These are phyloP conservation scores for Sceloporus undulatus DNA, from an alignment of 2,113 vertebrate species.

Conservation along the genomic window DNA sequence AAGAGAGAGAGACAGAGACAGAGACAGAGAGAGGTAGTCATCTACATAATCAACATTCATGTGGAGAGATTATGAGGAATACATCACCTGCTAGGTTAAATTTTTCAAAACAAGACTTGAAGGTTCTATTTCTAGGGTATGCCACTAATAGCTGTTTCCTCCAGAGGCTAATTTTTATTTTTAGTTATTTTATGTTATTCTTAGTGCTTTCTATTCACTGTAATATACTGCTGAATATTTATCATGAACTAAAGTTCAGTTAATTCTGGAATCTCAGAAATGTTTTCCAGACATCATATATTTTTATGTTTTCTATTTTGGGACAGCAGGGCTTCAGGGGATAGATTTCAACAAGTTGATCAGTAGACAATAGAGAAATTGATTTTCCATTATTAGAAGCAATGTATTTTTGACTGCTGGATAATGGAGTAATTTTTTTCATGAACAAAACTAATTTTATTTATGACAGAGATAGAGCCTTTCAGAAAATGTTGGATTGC, in stretches of 20 bases:
- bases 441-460: neutral
- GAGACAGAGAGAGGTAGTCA: neutral
- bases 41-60: conserved; percentile 1
- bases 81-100: neutral
- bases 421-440: neutral
- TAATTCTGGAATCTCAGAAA: conserved; percentile 1
- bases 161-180: neutral
- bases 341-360: neutral
- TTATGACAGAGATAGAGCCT: too few relatives aligned
- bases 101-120: conserved; percentile 5
- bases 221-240: conserved; percentile 7
- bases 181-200: neutral
- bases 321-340: neutral
- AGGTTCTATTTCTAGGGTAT: neutral
- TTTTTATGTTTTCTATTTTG: neutral
- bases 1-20: neutral
- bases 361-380: neutral
- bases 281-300: neutral
- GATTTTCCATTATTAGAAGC: neutral
- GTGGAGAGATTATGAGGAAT: neutral
- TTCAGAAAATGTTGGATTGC: too few relatives aligned
- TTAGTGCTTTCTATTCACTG: neutral
- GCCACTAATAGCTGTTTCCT: neutral
- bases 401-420: neutral
- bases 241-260: neutral